Evolutionary conservation across 2,113 vertebrate genomes (phyloP), one percentile per base, ranked within the genome.

Genomic region (Gorsachius goisagi): DNA sequence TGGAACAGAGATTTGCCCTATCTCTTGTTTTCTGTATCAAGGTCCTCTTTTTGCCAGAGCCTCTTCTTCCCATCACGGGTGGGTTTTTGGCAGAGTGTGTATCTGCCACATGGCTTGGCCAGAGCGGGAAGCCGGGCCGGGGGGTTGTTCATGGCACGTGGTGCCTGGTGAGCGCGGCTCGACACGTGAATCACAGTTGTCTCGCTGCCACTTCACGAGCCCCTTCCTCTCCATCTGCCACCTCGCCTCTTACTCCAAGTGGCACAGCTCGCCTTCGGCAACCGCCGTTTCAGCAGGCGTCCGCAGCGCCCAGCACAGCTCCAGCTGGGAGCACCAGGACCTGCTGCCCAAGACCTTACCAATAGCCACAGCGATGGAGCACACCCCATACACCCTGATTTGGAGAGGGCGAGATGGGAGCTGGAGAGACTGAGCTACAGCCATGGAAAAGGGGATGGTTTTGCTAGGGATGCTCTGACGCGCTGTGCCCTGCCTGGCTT

Each of bases 221-320:
- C 53, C 84, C 77, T 84, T 50, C 59, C 55, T 14, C 15, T 71
- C 96, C 96, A 90, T 95, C 90, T 96, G 93, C 8, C 86, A 27
- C n/a, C 30, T 95, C 3, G 2, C 64, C 18, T 16, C 37, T 27
- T 30, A 7, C 23, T 64, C n/a, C 1, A 2, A 50, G 56, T 4
- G 49, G 60, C 47, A 66, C 58, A 37, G 63, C 53, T 73, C 3
- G 0, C 12, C 56, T 33, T 50, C 2, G 7, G 64, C 13, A 1
- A 32, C 32, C 0, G 2, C 53, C 7, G 1, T n/a, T 77, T 37
- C 32, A 3, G 60, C 59, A 3, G 7, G 9, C 11, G 20, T 18
- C 23, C 2, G 4, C 24, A 13, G 37, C 0, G n/a, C 55, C 72
- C 83, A 35, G 79, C 71, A 5, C 44, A 33, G 64, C 37, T 58